Base-by-base conservation (phyloP, 1,140 invertebrate species). In the Philopotamus ludificatus region DNA sequence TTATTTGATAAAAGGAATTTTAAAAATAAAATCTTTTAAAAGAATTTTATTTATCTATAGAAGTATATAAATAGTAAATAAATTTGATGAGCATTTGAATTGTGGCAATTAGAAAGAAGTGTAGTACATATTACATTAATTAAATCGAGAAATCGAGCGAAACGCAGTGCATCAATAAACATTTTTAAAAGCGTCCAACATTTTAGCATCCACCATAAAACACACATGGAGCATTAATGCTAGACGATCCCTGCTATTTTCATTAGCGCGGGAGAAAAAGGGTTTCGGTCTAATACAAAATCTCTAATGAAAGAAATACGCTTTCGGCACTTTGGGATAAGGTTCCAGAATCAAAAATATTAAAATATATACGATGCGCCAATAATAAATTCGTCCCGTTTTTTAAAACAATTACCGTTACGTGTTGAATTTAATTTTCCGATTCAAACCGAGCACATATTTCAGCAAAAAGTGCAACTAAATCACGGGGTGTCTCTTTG, bases 291-390 rank as follows among this genome's bases (percentile, higher is more conserved):
- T 28, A 26, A 44, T 47, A 45, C 28, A 28, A 67, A 53, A 41
- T 26, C 51, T 34, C 51, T 63, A 63, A 58, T 67, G 65, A 67
- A 67, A 67, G 44, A 67, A 63, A 45, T 44, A 67, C 44, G 22
- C 60, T 50, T 20, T 21, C 34, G 34, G 50, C 49, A 50, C 53
- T 66, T 47, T 45, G n/a, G n/a, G n/a, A 53, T 53, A 25, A 42
- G 7, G 21, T 42, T 20, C 20, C n/a, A n/a, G 50, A 53, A 53
- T 39, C 53, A n/a, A 20, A 34, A 55, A 10, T n/a, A 54, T 54
- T 18, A 54, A 54, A 18, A 44, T 12, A 44, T 44, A 44, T 15
- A 44, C 20, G n/a, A 15, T 3, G 41, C 10, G 3, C 12, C 15
- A 34, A 9, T 49, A 1, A 16, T 20, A 21, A 21, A 21, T 1